Base-by-base conservation (phyloP, 2,797 vertebrate genomes). In the Fratercula arctica region DNA sequence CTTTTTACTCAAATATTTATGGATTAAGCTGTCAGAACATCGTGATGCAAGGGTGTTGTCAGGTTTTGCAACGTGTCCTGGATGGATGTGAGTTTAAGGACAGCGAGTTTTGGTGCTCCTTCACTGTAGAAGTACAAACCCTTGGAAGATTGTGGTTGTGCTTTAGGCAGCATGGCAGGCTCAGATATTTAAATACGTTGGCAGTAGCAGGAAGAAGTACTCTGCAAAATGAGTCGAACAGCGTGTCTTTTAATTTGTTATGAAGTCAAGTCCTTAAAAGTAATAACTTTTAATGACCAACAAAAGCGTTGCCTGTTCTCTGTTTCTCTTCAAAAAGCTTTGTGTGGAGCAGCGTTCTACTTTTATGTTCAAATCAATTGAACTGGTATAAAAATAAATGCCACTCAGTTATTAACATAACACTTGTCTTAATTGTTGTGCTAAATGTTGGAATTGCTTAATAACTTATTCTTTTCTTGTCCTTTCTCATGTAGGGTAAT, bases 111-210 rank as follows among this genome's bases (percentile, higher is more conserved):
- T 35, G 64, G 37, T 68, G 51, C 14, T 25, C 28, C 35, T 59
- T 68, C 26, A 12, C 33, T 4, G 41, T 45, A 67, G 75, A 67
- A 43, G 31, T 4, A 24, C 5, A 46, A 56, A 18, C 35, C 57
- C 25, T 81, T 80, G 39, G 29, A 85, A 85, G 19, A 8, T 1
- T 66, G 70, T 41, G 48, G 63, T 72, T 93, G 74, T 75, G 88
- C 83, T 96, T 60, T 37, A 90, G 77, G 93, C 91, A 91, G 78
- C 46, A 15, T 26, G 57, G 72, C 67, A 95, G 76, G 66, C 95
- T 92, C 48, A 28, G 39, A 37, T 69, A 89, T 94, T 95, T 63
- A 91, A 95, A 95, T 95, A 26, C 1, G 51, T 53, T 91, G 90
- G 85, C 92, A 86, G 76, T 3, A 74, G 83, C 53, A 88, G 21